These are phyloP conservation scores for Drosophila borealis DNA, from an alignment of 2,888 invertebrate genomes.

Conservation along the genomic window DNA sequence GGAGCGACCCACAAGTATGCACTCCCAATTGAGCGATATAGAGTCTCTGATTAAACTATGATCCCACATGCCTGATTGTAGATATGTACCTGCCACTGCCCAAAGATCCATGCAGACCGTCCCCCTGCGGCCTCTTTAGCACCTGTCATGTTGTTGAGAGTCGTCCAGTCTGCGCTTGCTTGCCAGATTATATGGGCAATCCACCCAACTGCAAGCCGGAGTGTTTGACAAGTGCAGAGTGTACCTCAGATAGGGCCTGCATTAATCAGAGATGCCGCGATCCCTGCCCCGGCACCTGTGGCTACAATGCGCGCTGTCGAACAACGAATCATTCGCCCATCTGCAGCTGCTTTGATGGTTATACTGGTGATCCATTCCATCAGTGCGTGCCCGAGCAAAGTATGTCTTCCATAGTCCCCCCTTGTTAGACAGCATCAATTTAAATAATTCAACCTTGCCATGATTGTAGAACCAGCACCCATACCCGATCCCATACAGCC, in stretches of 20 bases:
- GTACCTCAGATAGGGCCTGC: conserved; percentile 90
- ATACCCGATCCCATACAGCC: conserved; percentile 75
- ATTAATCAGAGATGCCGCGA: conserved; percentile 91
- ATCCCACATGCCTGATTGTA: conserved; percentile 29
- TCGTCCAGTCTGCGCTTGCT: conserved; percentile 91
- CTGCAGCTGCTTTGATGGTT: conserved; percentile 89
- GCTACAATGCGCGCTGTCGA: conserved; percentile 89
- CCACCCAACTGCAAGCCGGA: conserved; percentile 92
- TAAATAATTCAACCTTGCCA: conserved; percentile 4
- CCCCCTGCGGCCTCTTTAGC: conserved; percentile 86
- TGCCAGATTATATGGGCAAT: conserved; percentile 89
- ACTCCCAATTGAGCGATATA: neutral
- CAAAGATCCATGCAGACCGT: conserved; percentile 85
- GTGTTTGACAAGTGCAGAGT: conserved; percentile 91
- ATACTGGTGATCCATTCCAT: conserved; percentile 91
- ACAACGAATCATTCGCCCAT: conserved; percentile 92
- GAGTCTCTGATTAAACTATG: neutral
- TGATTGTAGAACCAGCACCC: conserved; percentile 70
- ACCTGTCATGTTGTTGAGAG: conserved; percentile 86
- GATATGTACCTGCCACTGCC: conserved; percentile 82
- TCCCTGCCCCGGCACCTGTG: conserved; percentile 91
- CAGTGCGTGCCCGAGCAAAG: conserved; percentile 87
- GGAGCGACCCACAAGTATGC: conserved; percentile 85
- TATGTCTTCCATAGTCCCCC: conserved; percentile 70
- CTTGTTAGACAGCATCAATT: neutral